These are phyloP conservation scores for Podabrus alpinus DNA, from an alignment of 2,888 invertebrate species.

Conservation along the genomic window DNA sequence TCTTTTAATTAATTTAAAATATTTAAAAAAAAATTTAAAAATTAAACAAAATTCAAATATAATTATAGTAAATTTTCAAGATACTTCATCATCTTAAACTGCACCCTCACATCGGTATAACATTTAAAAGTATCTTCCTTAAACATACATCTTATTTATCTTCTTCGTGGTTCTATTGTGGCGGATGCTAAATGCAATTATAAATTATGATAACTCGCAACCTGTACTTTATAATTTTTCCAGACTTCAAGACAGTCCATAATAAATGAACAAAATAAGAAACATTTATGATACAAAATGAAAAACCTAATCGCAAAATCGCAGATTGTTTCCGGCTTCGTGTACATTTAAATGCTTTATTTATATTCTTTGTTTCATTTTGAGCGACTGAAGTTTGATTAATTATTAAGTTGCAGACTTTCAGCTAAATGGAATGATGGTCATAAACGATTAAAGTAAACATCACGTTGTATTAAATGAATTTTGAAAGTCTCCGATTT, in stretches of 20 bases:
- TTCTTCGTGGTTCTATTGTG: neutral
- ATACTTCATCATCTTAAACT: neutral
- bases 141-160: neutral
- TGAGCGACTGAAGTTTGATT: slow-evolving; percentile 37
- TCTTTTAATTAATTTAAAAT: neutral
- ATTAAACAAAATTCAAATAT: neutral
- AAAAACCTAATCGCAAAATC: slow-evolving; percentile 35
- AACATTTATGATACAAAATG: slow-evolving; percentile 29
- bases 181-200: neutral
- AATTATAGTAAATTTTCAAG: neutral
- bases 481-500: slow-evolving; percentile 2
- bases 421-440: slow-evolving; percentile 29
- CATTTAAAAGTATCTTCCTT: neutral
- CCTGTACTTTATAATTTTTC: neutral
- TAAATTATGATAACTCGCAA: neutral
- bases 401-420: slow-evolving; percentile 34
- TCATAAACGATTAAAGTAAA: slow-evolving; percentile 27
- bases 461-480: slow-evolving; percentile 4
- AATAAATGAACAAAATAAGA: slow-evolving; percentile 19
- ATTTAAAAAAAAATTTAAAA: neutral
- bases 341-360: slow-evolving; percentile 33
- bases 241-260: slow-evolving; percentile 6
- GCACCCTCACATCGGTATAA: neutral
- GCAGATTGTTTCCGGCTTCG: slow-evolving; percentile 34
- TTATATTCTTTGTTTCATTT: slow-evolving; percentile 33